Base-by-base conservation (phyloP, 1,140 invertebrate species). In the Zaprionus capensis region DNA sequence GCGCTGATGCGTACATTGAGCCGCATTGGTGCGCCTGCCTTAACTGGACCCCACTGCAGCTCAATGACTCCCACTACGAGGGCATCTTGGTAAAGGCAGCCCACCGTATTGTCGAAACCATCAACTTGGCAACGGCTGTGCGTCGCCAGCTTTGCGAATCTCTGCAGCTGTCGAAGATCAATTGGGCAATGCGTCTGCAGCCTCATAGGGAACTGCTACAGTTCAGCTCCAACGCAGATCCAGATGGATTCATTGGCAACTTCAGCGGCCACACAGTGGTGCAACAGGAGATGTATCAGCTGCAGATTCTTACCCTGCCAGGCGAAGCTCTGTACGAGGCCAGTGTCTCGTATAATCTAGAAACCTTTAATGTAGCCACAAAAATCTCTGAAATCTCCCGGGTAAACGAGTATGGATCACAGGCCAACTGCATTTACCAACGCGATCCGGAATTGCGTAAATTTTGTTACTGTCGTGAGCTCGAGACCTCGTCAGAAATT, bases 21-120 rank as follows among this genome's bases (percentile, higher is more conserved):
- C 96, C 97, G 0, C 98, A 99, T 93, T 99, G 98, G 98, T 99
- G 98, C 86, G 96, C 97, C n/a, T 99, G 98, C 86, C 93, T 98
- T 4, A 94, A 95, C 5, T 98, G 97, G 97, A 41, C 55, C 24
- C 75, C 79, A 9, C 85, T 93, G 91, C 68, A 77, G 28, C 88
- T 93, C 84, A 41, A 93, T 93, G 41, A 93, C 93, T 57, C 72
- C 74, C 58, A 82, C 67, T 71, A 93, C 81, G 5, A 73, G 71
- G 68, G 92, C 83, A 78, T 93, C 88, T 62, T 91, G 15, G 59
- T 87, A 0, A 78, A 92, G 41, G 93, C 94, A 0, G 96, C 94
- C 0, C 71, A 91, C 4, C 94, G 94, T 11, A 93, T 96, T 44
- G 91, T 97, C 0, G 87, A 94, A 2, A 94, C 94, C 57, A 95